Evolutionary conservation across 2,797 vertebrate genomes (phyloP), one percentile per base, ranked within the genome.

Genomic region (Heliangelus exortis): DNA sequence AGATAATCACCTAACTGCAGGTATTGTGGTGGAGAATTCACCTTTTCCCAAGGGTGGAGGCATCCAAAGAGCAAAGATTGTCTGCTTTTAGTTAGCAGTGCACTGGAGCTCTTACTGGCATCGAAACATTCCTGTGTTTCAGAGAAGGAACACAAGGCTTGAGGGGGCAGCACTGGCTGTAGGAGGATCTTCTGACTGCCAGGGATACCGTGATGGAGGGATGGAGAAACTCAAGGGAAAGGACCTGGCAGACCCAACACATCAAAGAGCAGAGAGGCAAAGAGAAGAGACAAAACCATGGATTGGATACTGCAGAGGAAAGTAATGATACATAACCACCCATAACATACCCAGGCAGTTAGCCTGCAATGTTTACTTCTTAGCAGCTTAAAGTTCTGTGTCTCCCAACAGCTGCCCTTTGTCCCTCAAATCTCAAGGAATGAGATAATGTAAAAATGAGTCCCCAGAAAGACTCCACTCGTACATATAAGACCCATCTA

Each of bases 101-200:
- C 19, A 20, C 10, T 48, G 34, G 15, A 59, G 33, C 39, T 84
- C n/a, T 20, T 48, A 69, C 33, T 47, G 51, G 67, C 39, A 34
- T 75, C 61, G 29, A 58, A 62, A 59, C 2, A 3, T 43, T 28
- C 0, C 0, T 15, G 23, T 20, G 19, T 65, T 62, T 57, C 34
- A 43, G 28, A 58, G 53, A 48, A 91, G 13, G 41, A 76, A 15
- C 9, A 19, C 31, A 88, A 76, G 51, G 69, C 12, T 77, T 0
- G 1, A 48, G 22, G 20, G 10, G 6, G 26, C 0, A 2, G 12
- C 0, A 0, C 33, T 51, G 1, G 0, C 17, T 71, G 39, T 19
- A 53, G 36, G 13, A 86, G 28, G 4, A 4, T 54, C 3, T 76
- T 85, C 41, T 31, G 48, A 10, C 58, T 85, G 11, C 33, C 53